phyloP scores from a whole-genome alignment of 1,140 invertebrate genomes.

The Anastrepha ludens region DNA sequence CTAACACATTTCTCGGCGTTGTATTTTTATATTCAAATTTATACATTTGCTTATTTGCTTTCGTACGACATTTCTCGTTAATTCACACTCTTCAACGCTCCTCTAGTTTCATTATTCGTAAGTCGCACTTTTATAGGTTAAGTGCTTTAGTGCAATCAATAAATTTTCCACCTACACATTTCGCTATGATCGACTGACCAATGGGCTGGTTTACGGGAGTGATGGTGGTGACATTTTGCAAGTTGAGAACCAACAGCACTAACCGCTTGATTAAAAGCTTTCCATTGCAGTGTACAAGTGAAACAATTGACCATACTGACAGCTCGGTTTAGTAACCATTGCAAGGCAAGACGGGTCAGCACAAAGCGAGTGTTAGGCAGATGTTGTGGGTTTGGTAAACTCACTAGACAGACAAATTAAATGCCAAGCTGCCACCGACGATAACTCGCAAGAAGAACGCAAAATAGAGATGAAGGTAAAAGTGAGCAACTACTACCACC shows the following conservation, averaged over 20 bases:
- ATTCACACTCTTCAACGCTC: background rate
- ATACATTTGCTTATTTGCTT: background rate
- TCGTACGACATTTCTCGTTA: background rate
- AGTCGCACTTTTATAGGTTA: conserved; percentile 36
- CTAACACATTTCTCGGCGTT: background rate
- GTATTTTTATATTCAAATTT: background rate
- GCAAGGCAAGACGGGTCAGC: background rate
- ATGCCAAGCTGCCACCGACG: background rate
- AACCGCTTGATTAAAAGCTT: conserved; percentile 50
- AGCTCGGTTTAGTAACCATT: conserved; percentile 13
- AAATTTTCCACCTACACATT: conserved; percentile 5
- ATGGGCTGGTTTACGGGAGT: background rate
- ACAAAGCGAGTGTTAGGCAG: background rate
- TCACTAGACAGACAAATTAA: conserved; percentile 32
- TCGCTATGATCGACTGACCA: background rate
- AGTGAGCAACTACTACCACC: background rate
- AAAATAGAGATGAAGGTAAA: conserved; percentile 4
- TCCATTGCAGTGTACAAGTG: conserved; percentile 2
- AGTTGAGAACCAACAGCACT: conserved; percentile 36
- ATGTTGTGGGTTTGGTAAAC: background rate
- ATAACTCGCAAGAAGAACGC: background rate
- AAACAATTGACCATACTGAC: conserved; percentile 24
- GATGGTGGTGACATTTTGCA: conserved; percentile 30
- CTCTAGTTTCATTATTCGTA: too few relatives aligned
- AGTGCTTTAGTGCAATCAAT: background rate